Conservation (phyloP, 2,113 vertebrate species). For the Calypte anna region DNA sequence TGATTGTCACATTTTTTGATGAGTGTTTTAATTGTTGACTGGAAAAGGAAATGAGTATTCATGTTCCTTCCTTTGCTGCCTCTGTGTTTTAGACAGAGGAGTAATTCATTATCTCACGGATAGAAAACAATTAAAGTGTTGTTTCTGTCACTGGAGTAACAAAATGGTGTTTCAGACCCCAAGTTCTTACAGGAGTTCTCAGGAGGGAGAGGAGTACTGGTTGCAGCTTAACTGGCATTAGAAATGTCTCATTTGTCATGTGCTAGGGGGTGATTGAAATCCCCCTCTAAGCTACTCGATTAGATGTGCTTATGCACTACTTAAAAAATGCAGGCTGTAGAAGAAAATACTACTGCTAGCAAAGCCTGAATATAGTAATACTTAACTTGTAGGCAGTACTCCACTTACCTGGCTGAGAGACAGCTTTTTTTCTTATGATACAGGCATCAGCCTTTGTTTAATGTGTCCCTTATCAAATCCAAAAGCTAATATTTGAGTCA, state of each 20-base stretch:
- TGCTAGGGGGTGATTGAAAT: not conserved
- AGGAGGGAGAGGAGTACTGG: not conserved
- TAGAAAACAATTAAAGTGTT: slow-evolving; percentile 29
- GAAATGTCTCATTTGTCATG: not conserved
- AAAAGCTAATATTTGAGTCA: slow-evolving; percentile 47
- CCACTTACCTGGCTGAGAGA: not conserved
- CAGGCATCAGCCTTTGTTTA: slow-evolving; percentile 26
- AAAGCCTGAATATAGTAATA: not conserved
- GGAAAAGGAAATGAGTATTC: slow-evolving; percentile 31
- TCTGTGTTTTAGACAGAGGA: not conserved
- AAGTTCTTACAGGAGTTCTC: not conserved
- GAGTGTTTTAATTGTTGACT: not conserved
- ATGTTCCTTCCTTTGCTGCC: not conserved
- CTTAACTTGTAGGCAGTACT: not conserved
- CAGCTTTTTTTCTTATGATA: slow-evolving; percentile 1
- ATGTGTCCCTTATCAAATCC: slow-evolving; percentile 40
- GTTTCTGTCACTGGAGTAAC: slow-evolving; percentile 20
- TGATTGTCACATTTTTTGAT: not conserved
- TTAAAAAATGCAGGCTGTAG: not conserved
- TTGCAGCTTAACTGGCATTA: not conserved
- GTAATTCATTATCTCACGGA: not conserved
- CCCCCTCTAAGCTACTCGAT: slow-evolving; percentile 26
- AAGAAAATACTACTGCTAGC: slow-evolving; percentile 19
- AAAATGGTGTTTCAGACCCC: not conserved
- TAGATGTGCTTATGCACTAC: not conserved